Percentiles rank a stretch among this genome's conserved stretches.
Conservation (phyloP, 2,113 vertebrate genomes). For the Albula glossodonta region DNA sequence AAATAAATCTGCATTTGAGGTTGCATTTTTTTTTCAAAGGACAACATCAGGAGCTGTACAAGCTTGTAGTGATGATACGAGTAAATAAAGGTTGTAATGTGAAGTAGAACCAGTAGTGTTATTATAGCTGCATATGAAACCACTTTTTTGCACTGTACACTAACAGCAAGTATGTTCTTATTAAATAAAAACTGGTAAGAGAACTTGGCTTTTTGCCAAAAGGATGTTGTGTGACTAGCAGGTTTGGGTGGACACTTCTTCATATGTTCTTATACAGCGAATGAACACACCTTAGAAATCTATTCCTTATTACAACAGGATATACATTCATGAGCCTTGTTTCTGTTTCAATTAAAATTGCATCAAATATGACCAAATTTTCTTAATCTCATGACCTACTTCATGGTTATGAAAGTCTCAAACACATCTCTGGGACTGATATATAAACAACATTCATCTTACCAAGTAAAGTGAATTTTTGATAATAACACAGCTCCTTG, state of each 20-base stretch:
- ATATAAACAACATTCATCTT: too few relatives aligned
- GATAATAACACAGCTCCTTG: not conserved
- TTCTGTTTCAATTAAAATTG: too few relatives aligned
- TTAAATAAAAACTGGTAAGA: not conserved
- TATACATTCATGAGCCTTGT: too few relatives aligned
- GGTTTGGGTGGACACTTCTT: too few relatives aligned
- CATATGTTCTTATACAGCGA: too few relatives aligned
- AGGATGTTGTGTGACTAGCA: not conserved
- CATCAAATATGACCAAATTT: too few relatives aligned
- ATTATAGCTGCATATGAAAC: not conserved
- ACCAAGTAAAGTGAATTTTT: not conserved
- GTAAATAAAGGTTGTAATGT: not conserved
- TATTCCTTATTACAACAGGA: too few relatives aligned
- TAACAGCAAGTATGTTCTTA: not conserved
- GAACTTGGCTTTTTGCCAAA: not conserved
- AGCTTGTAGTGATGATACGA: not conserved
- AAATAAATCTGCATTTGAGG: too few relatives aligned
- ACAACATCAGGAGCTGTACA: not conserved
- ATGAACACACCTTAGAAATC: too few relatives aligned
- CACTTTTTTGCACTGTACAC: not conserved
- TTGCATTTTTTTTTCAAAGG: not conserved
- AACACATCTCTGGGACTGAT: too few relatives aligned
- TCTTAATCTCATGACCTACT: too few relatives aligned
- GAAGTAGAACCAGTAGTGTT: not conserved
- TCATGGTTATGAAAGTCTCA: too few relatives aligned